These are phyloP conservation scores for Oreochromis grahami DNA, from an alignment of 2,797 vertebrate species.

Conservation along the genomic window DNA sequence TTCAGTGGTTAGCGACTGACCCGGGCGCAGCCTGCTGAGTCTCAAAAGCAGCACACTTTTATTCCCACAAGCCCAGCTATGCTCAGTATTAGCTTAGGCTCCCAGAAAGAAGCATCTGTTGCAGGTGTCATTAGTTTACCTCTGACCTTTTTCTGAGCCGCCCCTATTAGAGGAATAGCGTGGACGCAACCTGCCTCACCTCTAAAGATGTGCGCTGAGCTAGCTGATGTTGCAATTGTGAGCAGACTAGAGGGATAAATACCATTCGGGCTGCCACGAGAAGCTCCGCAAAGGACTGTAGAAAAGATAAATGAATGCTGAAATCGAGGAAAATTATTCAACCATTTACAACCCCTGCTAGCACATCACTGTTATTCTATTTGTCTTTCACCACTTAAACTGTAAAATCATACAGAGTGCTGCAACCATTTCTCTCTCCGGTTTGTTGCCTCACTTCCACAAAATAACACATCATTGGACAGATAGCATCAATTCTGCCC, in stretches of 20 bases:
- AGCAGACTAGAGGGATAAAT: constrained; percentile 43
- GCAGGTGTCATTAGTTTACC: constrained; percentile 76
- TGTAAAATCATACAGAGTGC: constrained; percentile 69
- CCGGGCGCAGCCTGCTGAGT: constrained; percentile 63
- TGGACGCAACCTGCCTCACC: constrained; percentile 66
- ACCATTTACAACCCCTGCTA: constrained; percentile 66
- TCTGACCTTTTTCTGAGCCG: constrained; percentile 62
- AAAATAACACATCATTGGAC: constrained; percentile 78
- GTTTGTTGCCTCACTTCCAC: constrained; percentile 72
- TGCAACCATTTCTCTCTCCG: constrained; percentile 66
- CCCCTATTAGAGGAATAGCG: constrained; percentile 73
- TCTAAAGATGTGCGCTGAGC: constrained; percentile 45
- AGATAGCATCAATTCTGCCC: constrained; percentile 77
- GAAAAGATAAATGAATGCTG: constrained; percentile 60
- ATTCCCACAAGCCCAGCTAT: constrained; percentile 71
- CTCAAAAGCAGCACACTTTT: constrained; percentile 72
- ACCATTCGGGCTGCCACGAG: constrained; percentile 31
- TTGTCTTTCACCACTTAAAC: constrained; percentile 74
- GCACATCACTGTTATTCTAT: constrained; percentile 69
- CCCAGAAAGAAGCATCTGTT: constrained; percentile 73
- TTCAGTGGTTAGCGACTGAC: constrained; percentile 71
- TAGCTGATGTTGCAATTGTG: constrained; percentile 45
- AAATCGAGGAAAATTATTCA: constrained; percentile 70
- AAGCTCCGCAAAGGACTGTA: constrained; percentile 33
- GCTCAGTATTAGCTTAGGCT: constrained; percentile 61